Conservation (phyloP, 2,888 invertebrate genomes). For the Dinocampus coccinellae region DNA sequence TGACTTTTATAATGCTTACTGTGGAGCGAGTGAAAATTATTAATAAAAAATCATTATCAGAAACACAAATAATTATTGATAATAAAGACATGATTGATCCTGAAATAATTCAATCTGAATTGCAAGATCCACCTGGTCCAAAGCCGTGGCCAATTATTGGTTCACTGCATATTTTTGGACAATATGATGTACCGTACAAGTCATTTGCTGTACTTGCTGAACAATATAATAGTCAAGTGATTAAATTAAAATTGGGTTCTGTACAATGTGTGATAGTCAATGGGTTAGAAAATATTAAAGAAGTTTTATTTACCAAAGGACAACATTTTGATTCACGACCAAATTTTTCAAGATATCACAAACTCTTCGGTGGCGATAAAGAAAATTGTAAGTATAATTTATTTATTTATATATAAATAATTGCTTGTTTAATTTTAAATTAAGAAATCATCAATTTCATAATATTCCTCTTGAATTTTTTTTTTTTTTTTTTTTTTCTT, state of each 20-base stretch:
- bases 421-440: background rate
- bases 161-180: conserved; percentile 72
- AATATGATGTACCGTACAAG: conserved; percentile 75
- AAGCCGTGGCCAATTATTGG: conserved; percentile 73
- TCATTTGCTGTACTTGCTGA: conserved; percentile 72
- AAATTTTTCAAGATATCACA: conserved; percentile 75
- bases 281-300: conserved; percentile 73
- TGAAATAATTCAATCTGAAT: conserved; percentile 17
- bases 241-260: conserved; percentile 72
- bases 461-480: background rate
- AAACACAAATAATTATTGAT: conserved; percentile 18
- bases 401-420: conserved; percentile 30
- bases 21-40: conserved; percentile 23
- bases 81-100: conserved; percentile 42
- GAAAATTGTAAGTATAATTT: conserved; percentile 76
- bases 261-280: conserved; percentile 74
- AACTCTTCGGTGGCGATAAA: conserved; percentile 76
- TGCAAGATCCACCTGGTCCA: conserved; percentile 71
- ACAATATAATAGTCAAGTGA: conserved; percentile 71
- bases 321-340: conserved; percentile 77
- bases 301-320: conserved; percentile 73
- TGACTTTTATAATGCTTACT: conserved; percentile 22
- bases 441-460: background rate
- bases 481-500: background rate
- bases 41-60: background rate